Evolutionary conservation across 2,888 invertebrate species (phyloP), one percentile per base, ranked within the genome.

Genomic region (Pelosia muscerda): DNA sequence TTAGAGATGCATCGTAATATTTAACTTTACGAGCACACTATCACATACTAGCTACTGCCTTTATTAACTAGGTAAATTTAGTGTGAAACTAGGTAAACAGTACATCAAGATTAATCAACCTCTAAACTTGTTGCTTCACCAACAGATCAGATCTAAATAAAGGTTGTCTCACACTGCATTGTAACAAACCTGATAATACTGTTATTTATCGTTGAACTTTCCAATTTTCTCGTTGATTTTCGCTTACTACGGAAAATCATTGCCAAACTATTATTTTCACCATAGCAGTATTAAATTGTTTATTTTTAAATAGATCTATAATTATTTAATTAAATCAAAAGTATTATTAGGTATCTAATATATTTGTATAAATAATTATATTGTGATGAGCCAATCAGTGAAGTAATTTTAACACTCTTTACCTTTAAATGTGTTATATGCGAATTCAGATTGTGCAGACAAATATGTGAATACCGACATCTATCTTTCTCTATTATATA

Each of bases 281-380:
- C n/a, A 63, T 71, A 78, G 62, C 76, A 80, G 78, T 80, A 74
- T 78, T 75, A 68, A 62, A 56, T 72, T 73, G 67, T 60, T 63
- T 78, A 69, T 26, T 63, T 65, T 66, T 71, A 53, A 61, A 68
- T 73, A 75, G 68, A 72, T 71, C 68, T 69, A 79, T 71, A 81
- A 81, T 83, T 78, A 78, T 75, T 84, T 83, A 79, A 82, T 84
- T 63, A 76, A 78, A 79, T 77, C 80, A 78, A 81, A 57, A 76
- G 78, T 83, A 81, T 84, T 76, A 79, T 76, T 84, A 83, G 78
- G 76, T 74, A 66, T 65, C 72, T 78, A 76, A 75, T 75, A 74
- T 78, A 78, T 76, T n/a, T 71, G 60, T 74, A 66, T 68, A 64
- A 66, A 69, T 78, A 71, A 73, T 72, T 68, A 72, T 65, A 56